Evolutionary conservation across 2,888 invertebrate species (phyloP).

Genomic region (Toxonevra muliebris): DNA sequence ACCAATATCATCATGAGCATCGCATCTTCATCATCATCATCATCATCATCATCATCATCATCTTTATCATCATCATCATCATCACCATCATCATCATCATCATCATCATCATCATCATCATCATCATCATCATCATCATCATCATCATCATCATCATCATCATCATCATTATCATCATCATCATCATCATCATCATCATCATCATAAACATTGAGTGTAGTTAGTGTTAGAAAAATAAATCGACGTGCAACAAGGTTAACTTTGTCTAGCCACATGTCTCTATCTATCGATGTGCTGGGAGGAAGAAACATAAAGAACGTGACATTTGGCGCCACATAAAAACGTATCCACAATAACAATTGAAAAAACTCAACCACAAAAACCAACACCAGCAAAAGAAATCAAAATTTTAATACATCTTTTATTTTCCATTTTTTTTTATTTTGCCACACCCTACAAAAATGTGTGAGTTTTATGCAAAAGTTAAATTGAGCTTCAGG

Average conservation of each 20-base stretch:
- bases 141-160: background rate
- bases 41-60: background rate
- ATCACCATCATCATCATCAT: background rate
- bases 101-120: background rate
- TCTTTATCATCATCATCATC: background rate
- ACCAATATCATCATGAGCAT: no score
- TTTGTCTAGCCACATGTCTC: constrained; percentile 16
- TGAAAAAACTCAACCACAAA: background rate
- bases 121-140: background rate
- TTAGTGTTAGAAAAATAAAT: background rate
- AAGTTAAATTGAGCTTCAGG: no score
- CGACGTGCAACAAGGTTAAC: constrained; percentile 19
- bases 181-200: background rate
- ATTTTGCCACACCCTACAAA: no score
- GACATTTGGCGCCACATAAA: constrained; percentile 24
- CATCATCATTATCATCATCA: background rate
- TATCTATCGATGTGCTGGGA: no score
- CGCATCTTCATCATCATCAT: background rate
- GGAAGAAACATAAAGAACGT: constrained; percentile 16
- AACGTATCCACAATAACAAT: constrained; percentile 17
- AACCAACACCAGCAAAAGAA: background rate
- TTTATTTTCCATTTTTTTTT: background rate
- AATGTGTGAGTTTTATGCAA: no score
- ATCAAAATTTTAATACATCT: background rate
- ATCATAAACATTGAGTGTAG: background rate